Base-by-base conservation (phyloP, 2,888 invertebrate species). In the Andrena trimmerana region DNA sequence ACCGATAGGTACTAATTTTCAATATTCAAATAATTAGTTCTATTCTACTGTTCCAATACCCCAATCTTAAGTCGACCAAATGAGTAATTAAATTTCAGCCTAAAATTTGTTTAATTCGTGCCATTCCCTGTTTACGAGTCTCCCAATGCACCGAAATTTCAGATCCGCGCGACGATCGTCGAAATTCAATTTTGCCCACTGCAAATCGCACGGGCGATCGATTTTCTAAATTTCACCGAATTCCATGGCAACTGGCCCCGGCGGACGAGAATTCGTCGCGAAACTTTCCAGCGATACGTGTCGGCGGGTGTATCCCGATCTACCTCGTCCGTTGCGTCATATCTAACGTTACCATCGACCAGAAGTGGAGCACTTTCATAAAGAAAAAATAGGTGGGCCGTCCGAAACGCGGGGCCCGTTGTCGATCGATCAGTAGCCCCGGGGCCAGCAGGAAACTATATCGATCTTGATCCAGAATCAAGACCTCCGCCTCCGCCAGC, bases 281-380 rank as follows among this genome's bases (percentile, higher is more conserved):
- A 85, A 88, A 88, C 87, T 88, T 88, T 88, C 88, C 54, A 83
- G 72, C 70, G 65, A 80, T 74, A 84, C 67, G 57, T 78, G 70
- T 71, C 60, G 57, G 71, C 62, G 63, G 70, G 69, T 63, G 76
- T 82, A 83, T 78, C 78, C 80, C 54, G 85, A 81, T 87, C 73
- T 77, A 77, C 79, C 77, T 76, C 29, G 70, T 54, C 60, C 52
- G 62, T 88, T 88, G 81, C 88, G 81, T 84, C 80, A 89, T 69
- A 74, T 88, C 88, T 88, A 88, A 89, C 86, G 77, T 83, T 79
- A 67, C 77, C 68, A 36, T 57, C 59, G 75, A 79, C 59, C 77
- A 78, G 80, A 89, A 88, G 86, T 89, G 81, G 89, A 89, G 88
- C 89, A 88, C 88, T 89, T 89, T 89, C 88, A 88, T 89, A 89